Base-by-base conservation (phyloP, 2,113 vertebrate genomes). In the Dicaeum eximium region DNA sequence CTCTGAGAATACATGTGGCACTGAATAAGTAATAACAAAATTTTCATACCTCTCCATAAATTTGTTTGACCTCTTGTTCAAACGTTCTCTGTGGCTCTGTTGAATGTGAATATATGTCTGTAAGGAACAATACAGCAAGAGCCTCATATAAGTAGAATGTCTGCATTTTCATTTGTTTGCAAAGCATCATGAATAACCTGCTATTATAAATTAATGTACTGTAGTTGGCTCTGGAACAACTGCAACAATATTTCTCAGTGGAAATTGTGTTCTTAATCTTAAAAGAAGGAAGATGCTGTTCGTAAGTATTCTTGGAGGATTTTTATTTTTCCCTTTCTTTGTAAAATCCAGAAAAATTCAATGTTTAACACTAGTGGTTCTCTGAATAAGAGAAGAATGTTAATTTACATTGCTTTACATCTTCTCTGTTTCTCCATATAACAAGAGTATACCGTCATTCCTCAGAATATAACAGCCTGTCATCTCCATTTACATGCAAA, bases 31-130 rank as follows among this genome's bases (percentile, higher is more conserved):
- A 88, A 90, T 73, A 95, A 86, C 31, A 82, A 61, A 65, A 93
- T 90, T 71, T 95, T 85, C 64, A 81, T 86, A 88, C 19, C 37
- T n/a, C 92, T 94, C 75, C 56, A 90, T 77, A 85, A 71, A 88
- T 91, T 91, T 79, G 50, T 82, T 57, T 90, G 93, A 74, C 86
- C 82, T 90, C 93, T 94, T 93, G 72, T 90, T 92, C 75, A 93
- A 75, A 84, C 80, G 71, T 87, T 94, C 83, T 96, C 67, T n/a
- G 33, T 48, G 60, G 21, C 88, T 57, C 19, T 67, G 31, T 48
- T 89, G 83, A 95, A 90, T 91, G 37, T 81, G 69, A 94, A 85
- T 60, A 27, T 75, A 84, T 23, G 47, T 86, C 74, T 90, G 67
- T 72, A 84, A 95, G 40, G 57, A 95, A 44, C n/a, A 89, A 45